phyloP scores from a whole-genome alignment of 2,888 invertebrate genomes.

The Pseudanteris insignis region DNA sequence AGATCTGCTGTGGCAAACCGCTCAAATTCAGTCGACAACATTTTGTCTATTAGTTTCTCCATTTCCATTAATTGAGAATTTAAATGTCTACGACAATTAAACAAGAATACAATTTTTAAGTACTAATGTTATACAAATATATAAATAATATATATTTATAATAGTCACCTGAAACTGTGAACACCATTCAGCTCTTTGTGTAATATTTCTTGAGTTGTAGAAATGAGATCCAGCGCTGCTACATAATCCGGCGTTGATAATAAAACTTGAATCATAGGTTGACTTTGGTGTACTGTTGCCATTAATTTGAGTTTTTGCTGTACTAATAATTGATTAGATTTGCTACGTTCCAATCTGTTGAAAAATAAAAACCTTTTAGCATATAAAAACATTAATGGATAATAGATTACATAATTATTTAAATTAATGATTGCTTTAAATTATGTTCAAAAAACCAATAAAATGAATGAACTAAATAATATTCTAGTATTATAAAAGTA shows the following conservation, averaged over 20 bases:
- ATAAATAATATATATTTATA: no score
- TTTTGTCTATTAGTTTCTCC: conserved; percentile 94
- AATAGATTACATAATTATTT: neutral
- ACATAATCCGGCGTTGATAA: conserved; percentile 97
- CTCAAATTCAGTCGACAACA: conserved; percentile 95
- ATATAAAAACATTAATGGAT: neutral
- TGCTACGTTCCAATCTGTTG: conserved; percentile 69
- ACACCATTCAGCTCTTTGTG: conserved; percentile 90
- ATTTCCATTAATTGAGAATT: conserved; percentile 96
- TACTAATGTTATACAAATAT: no score
- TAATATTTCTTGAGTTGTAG: conserved; percentile 94
- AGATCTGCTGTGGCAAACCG: conserved; percentile 90
- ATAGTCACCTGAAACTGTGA: conserved; percentile 84
- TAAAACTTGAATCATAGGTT: conserved; percentile 94
- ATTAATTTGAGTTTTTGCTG: conserved; percentile 86
- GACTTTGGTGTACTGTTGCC: conserved; percentile 96
- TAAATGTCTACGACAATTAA: conserved; percentile 82
- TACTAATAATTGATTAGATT: conserved; percentile 74
- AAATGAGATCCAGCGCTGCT: conserved; percentile 94
- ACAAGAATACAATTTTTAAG: conserved; percentile 38
- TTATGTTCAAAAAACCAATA: neutral
- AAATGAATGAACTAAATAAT: no score
- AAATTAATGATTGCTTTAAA: no score
- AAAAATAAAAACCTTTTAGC: neutral
- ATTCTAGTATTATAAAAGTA: no score